Evolutionary conservation across 2,797 vertebrate genomes (phyloP), one percentile per base, ranked within the genome.

Genomic region (Gallinago solitaria): DNA sequence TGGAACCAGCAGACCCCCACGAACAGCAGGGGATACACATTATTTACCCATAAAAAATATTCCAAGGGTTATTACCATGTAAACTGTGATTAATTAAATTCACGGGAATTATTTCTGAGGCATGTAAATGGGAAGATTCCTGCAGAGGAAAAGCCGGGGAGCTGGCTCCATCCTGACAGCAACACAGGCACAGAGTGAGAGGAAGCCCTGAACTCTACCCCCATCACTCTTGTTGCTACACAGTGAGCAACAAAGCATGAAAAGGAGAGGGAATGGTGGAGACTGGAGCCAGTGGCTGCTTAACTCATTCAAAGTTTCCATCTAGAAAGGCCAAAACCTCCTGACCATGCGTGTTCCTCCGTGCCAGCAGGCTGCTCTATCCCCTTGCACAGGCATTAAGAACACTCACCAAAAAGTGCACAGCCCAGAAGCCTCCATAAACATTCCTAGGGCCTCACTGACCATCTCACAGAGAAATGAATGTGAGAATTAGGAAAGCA

Each of bases 21-120:
- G 59, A 89, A 67, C 96, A 97, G 97, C 95, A 94, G 94, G 95
- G 48, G 90, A 84, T 89, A 90, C 37, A 94, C 89, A 97, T 97
- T 97, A 97, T 98, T 98, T 98, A 97, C 95, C 93, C 96, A 92
- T 94, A 93, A 96, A 97, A 93, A 97, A 94, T 95, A 97, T 97
- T 97, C 96, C 91, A 95, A 96, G 82, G 88, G 60, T 97, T 97
- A 97, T 97, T 97, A 97, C 76, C 90, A 93, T 94, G 90, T 97
- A 97, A 98, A 97, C 93, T 95, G 95, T 96, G 93, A 97, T 96
- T 97, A 98, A 98, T 97, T 97, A 96, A 97, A 97, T 97, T 95
- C 93, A 91, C 80, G 86, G 86, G 87, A 96, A 92, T 93, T 93
- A 92, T 89, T 97, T 94, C 94, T 80, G 57, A 87, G 59, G 87